Conservation (phyloP, 2,797 vertebrate species). For the Sebastes vulpes region DNA sequence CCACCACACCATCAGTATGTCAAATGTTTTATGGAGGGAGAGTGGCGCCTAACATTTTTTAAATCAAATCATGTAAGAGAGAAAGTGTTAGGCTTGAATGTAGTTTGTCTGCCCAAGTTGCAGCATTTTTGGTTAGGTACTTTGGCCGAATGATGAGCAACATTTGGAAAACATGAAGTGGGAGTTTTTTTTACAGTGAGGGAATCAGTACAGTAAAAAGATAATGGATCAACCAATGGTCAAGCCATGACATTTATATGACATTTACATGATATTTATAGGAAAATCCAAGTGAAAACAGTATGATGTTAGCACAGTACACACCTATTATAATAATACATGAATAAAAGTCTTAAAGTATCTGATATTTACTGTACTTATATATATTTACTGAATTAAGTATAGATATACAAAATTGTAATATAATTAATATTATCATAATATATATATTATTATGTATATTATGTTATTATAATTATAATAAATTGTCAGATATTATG, state of each 20-base stretch:
- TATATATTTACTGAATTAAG: too few relatives aligned
- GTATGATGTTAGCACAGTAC: neutral
- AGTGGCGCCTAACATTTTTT: constrained; percentile 59
- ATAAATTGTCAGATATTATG: too few relatives aligned
- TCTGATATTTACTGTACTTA: too few relatives aligned
- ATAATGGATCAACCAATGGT: neutral
- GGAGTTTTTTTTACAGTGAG: neutral
- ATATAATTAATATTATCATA: too few relatives aligned
- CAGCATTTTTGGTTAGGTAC: neutral
- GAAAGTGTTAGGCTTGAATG: constrained; percentile 25
- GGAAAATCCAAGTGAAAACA: constrained; percentile 4
- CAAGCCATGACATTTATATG: neutral
- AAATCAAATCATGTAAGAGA: constrained; percentile 46
- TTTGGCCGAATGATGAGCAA: neutral
- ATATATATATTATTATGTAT: too few relatives aligned
- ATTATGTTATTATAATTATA: too few relatives aligned
- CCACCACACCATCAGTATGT: constrained; percentile 71
- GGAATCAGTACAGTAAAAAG: neutral
- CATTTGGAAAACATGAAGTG: constrained; percentile 9
- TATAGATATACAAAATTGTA: too few relatives aligned
- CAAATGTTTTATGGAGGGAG: constrained; percentile 72
- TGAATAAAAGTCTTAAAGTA: too few relatives aligned
- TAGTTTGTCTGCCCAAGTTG: constrained; percentile 14
- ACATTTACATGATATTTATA: neutral
- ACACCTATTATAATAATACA: neutral